Conservation (phyloP, 2,888 invertebrate genomes). For the Diadegma fenestrale region DNA sequence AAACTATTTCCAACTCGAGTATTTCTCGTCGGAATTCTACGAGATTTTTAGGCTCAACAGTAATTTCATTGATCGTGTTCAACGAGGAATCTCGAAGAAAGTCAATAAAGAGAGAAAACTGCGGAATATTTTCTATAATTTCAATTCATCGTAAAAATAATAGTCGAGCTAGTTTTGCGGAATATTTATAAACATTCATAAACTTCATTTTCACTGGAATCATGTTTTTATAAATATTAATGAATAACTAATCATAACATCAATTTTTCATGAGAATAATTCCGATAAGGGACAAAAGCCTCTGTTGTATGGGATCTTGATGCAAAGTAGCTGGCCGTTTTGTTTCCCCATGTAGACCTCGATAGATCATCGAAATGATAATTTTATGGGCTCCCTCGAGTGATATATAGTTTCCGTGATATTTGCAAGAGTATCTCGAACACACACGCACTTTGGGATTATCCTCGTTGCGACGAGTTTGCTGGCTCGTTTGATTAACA, state of each 20-base stretch:
- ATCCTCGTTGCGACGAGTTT: neutral
- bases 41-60: too few species aligned
- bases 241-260: constrained; percentile 1
- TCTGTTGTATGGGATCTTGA: neutral
- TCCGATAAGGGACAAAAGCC: neutral
- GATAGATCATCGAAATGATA: constrained; percentile 53
- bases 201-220: neutral
- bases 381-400: constrained; percentile 39
- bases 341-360: neutral
- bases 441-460: constrained; percentile 36
- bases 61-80: too few species aligned
- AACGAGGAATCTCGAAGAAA: too few species aligned
- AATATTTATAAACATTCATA: neutral
- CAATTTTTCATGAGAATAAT: neutral
- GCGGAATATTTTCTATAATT: too few species aligned
- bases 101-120: too few species aligned
- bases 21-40: neutral
- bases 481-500: constrained; percentile 59
- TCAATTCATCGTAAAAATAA: too few species aligned
- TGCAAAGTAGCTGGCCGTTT: neutral
- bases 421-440: constrained; percentile 25
- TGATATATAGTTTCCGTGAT: constrained; percentile 45
- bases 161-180: neutral
- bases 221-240: constrained; percentile 15
- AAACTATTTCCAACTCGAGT: neutral